Conservation (phyloP, 2,113 vertebrate species). For the Labeo rohita region DNA sequence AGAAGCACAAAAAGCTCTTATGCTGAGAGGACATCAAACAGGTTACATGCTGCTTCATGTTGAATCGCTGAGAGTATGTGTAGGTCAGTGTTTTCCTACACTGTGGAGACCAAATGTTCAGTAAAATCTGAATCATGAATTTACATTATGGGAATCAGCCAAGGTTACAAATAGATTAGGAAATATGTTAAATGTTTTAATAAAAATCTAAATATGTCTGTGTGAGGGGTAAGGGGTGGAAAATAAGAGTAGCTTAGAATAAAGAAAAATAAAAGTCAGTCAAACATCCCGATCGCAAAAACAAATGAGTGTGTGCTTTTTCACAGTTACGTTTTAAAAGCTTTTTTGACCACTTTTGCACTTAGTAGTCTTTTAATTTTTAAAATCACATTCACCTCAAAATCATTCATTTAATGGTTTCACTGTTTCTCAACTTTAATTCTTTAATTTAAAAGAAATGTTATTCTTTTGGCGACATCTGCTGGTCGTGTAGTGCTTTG, state of each 20-base stretch:
- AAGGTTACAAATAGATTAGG: neutral
- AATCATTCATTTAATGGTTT: neutral
- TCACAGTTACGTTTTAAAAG: neutral
- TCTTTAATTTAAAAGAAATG: neutral
- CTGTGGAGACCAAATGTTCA: neutral
- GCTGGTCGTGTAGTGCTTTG: neutral
- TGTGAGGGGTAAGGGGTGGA: neutral
- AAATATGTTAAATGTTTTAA: neutral
- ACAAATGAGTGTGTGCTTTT: neutral
- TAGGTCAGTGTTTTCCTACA: slow-evolving; percentile 28
- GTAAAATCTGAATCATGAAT: neutral
- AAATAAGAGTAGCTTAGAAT: neutral
- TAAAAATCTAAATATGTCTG: neutral
- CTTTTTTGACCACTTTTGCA: too few species aligned
- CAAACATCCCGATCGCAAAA: neutral
- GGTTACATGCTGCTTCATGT: slow-evolving; percentile 50
- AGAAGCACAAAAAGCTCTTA: slow-evolving; percentile 37
- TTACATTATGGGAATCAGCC: neutral
- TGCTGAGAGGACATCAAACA: slow-evolving; percentile 32
- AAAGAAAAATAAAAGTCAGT: slow-evolving; percentile 2
- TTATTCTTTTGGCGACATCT: slow-evolving; percentile 53
- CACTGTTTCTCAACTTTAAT: neutral
- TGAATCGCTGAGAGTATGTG: slow-evolving; percentile 9
- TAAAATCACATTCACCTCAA: neutral
- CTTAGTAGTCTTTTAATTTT: too few species aligned